Evolutionary conservation across 2,888 invertebrate species (phyloP).

Genomic region (Baccha elongata): DNA sequence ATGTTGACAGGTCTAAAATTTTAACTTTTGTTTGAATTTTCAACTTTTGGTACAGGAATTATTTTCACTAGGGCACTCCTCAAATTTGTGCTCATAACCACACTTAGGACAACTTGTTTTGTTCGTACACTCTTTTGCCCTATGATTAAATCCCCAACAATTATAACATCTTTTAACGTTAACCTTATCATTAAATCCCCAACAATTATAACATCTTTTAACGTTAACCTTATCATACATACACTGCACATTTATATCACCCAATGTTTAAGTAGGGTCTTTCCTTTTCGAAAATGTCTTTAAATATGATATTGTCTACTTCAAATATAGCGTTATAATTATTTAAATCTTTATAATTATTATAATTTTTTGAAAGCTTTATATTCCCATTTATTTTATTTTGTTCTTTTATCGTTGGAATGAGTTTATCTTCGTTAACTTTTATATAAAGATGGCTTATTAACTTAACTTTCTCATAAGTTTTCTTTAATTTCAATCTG

Average conservation of each 20-base stretch:
- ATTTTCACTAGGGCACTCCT: neutral
- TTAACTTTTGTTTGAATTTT: too few species aligned
- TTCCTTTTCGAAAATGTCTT: slow-evolving; percentile 22
- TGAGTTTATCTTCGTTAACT: slow-evolving; percentile 4
- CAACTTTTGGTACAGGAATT: too few species aligned
- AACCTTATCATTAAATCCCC: neutral
- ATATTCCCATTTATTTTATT: slow-evolving; percentile 14
- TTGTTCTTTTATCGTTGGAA: slow-evolving; percentile 19
- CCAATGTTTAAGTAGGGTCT: slow-evolving; percentile 20
- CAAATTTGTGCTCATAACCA: neutral
- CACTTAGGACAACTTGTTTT: neutral
- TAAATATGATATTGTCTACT: slow-evolving; percentile 16
- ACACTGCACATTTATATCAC: neutral
- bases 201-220: neutral
- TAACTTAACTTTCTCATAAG: slow-evolving; percentile 14
- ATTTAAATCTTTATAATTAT: slow-evolving; percentile 21
- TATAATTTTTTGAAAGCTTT: slow-evolving; percentile 3
- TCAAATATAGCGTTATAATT: slow-evolving; percentile 35
- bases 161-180: neutral
- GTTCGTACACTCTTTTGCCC: neutral
- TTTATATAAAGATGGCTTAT: neutral
- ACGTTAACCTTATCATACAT: slow-evolving; percentile 1
- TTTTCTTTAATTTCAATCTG: slow-evolving; percentile 35
- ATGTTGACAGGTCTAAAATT: too few species aligned
- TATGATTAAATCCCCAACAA: too few species aligned